These are phyloP conservation scores for Chaenogobius annularis DNA, from an alignment of 2,113 vertebrate species.

Conservation along the genomic window DNA sequence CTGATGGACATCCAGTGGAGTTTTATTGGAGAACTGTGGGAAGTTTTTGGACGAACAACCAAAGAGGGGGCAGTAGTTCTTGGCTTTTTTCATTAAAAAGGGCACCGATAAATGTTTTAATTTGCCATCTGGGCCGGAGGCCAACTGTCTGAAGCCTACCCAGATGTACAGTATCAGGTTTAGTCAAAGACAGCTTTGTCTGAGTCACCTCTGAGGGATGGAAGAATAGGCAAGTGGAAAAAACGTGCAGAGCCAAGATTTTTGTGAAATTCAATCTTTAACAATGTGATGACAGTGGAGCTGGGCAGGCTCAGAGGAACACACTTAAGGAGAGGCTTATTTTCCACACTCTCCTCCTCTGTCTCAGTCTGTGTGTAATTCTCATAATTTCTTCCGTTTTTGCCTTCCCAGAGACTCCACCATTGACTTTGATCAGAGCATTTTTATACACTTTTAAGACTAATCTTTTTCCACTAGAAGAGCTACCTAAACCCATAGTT, in stretches of 20 bases:
- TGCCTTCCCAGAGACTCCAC: conserved; percentile 13
- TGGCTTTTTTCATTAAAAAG: conserved; percentile 31
- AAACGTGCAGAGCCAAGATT: conserved; percentile 58
- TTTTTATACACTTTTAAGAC: conserved; percentile 18
- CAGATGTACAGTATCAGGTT: conserved; percentile 56
- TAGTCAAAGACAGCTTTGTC: conserved; percentile 68
- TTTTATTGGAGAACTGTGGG: conserved; percentile 47
- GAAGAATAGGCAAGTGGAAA: conserved; percentile 69
- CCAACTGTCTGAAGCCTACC: conserved; percentile 50
- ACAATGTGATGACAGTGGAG: conserved; percentile 66
- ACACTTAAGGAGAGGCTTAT: conserved; percentile 57
- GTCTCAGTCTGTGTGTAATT: conserved; percentile 58
- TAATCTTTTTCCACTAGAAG: background rate
- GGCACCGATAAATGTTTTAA: conserved; percentile 25
- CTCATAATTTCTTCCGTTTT: conserved; percentile 50
- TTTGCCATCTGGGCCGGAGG: conserved; percentile 20
- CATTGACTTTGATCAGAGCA: conserved; percentile 27
- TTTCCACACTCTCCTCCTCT: conserved; percentile 65
- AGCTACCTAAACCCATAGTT: background rate
- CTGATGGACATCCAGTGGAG: conserved; percentile 15
- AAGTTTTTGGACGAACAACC: conserved; percentile 26
- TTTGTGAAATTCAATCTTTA: conserved; percentile 72
- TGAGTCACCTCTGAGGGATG: conserved; percentile 62
- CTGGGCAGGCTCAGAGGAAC: conserved; percentile 65
- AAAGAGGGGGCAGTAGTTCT: conserved; percentile 16